A percentile compares a stretch with the other conserved stretches of the same genome.
phyloP scores from a whole-genome alignment of 2,113 vertebrate genomes.

The Corynorhinus townsendii region DNA sequence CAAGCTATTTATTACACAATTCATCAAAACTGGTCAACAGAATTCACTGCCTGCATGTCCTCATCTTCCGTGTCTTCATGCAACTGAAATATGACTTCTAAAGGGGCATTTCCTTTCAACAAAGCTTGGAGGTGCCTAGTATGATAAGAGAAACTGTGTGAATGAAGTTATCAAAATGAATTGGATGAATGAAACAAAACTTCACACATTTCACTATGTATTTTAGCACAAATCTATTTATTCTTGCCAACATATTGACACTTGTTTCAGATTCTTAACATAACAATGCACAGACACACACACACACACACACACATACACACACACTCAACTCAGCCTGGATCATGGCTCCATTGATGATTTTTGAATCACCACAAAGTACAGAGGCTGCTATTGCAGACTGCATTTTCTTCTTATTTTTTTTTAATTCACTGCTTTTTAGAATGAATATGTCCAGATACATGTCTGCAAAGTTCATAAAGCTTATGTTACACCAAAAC shows the following conservation, averaged over 20 bases:
- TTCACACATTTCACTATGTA: background rate
- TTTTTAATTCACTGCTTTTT: background rate
- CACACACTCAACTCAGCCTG: background rate
- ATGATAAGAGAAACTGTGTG: background rate
- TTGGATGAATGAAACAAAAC: background rate
- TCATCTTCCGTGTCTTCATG: background rate
- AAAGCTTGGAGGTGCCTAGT: background rate
- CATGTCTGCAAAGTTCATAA: background rate
- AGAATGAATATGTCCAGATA: background rate
- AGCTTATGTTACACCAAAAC: background rate
- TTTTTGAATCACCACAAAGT: background rate
- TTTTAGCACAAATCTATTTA: background rate
- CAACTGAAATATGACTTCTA: background rate
- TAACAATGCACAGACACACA: background rate
- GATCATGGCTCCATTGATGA: background rate
- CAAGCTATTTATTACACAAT: background rate
- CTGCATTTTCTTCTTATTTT: background rate
- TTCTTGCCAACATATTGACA: background rate
- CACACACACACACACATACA: background rate
- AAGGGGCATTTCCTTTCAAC: background rate
- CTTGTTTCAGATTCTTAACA: background rate
- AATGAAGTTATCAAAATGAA: background rate
- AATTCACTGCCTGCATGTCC: background rate
- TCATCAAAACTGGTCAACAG: background rate
- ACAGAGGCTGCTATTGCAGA: background rate